These are phyloP conservation scores for Onychostoma macrolepis DNA, from an alignment of 2,113 vertebrate genomes.

Conservation along the genomic window DNA sequence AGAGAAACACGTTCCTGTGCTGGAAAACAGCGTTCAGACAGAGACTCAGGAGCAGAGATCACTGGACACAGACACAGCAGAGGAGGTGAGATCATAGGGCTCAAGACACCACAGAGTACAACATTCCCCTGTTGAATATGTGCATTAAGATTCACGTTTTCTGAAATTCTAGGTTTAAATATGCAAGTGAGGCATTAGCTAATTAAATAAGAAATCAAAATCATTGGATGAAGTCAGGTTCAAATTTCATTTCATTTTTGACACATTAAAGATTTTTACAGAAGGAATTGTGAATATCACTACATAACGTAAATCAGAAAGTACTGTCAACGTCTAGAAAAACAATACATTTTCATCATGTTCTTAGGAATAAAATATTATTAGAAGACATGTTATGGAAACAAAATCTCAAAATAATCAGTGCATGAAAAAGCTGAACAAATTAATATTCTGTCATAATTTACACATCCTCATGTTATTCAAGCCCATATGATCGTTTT, in stretches of 20 bases:
- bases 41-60: conserved; percentile 18
- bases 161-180: not conserved
- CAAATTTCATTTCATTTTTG: not conserved
- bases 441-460: not conserved
- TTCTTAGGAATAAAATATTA: not conserved
- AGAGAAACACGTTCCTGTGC: not conserved
- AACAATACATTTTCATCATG: not conserved
- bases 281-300: not conserved
- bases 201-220: not conserved
- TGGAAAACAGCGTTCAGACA: conserved; percentile 10
- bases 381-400: not conserved
- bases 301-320: not conserved
- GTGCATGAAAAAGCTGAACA: not conserved
- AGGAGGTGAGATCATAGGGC: conserved; percentile 8
- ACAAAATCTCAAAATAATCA: not conserved
- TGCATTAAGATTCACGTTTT: not conserved
- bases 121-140: not conserved
- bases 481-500: not conserved
- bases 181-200: not conserved
- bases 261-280: not conserved
- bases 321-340: not conserved
- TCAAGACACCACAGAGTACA: not conserved
- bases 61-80: conserved; percentile 6
- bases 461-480: not conserved
- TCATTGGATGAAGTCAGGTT: not conserved